Conservation (phyloP, 2,888 invertebrate species). For the Acholoe squamosa region DNA sequence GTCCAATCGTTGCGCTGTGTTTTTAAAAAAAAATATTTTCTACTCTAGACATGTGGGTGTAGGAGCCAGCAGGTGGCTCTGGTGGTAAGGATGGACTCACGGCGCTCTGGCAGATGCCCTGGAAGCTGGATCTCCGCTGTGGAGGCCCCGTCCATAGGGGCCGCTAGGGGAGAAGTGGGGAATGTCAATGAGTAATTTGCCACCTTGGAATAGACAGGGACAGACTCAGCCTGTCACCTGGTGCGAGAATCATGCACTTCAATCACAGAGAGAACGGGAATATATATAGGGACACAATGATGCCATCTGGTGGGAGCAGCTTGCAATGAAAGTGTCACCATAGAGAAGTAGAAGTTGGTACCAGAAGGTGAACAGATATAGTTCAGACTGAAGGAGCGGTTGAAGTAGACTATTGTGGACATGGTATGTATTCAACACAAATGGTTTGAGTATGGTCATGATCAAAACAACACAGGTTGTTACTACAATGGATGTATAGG, state of each 20-base stretch:
- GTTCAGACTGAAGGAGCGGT: background rate
- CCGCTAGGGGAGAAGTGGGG: slow-evolving; percentile 47
- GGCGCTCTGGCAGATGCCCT: slow-evolving; percentile 81
- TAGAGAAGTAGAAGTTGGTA: background rate
- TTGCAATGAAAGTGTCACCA: slow-evolving; percentile 1
- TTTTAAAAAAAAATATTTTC: no score
- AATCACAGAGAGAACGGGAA: background rate
- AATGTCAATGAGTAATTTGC: slow-evolving; percentile 7
- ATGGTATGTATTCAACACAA: background rate
- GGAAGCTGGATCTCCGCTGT: slow-evolving; percentile 80
- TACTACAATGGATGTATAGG: background rate
- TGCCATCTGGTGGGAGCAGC: background rate
- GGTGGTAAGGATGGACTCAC: slow-evolving; percentile 68
- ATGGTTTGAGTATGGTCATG: background rate
- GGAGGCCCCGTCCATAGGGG: slow-evolving; percentile 67
- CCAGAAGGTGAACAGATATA: background rate
- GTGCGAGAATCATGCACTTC: background rate
- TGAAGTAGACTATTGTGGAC: background rate
- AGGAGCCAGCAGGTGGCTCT: background rate
- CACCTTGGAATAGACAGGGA: background rate
- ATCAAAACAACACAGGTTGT: background rate
- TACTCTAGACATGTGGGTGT: background rate
- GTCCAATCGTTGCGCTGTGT: no score
- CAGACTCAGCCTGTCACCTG: slow-evolving; percentile 7
- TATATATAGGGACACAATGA: background rate